phyloP scores from a whole-genome alignment of 2,113 vertebrate species.

The Felis chaus region DNA sequence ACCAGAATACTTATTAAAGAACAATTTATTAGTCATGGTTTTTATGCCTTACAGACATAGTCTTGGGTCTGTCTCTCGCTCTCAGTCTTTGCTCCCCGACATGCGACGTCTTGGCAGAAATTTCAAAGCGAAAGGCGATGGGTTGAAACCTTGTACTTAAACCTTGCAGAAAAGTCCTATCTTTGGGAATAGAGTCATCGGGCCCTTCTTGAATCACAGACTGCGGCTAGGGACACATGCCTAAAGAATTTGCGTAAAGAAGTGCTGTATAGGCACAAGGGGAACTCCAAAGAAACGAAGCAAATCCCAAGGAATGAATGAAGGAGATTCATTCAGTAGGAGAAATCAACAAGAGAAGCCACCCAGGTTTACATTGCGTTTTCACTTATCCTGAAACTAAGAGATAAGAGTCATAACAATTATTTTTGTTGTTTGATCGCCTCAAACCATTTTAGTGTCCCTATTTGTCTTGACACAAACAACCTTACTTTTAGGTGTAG shows the following conservation, averaged over 20 bases:
- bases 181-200: not conserved
- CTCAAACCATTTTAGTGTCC: not conserved
- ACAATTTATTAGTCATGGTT: not conserved
- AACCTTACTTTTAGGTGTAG: too few relatives aligned
- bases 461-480: not conserved
- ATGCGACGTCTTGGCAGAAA: not conserved
- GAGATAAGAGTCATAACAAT: not conserved
- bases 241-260: not conserved
- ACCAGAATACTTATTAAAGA: not conserved
- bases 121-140: not conserved
- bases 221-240: not conserved
- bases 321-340: not conserved
- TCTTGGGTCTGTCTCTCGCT: not conserved
- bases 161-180: slow-evolving; percentile 17
- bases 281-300: not conserved
- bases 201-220: slow-evolving; percentile 2
- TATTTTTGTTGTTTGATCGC: not conserved
- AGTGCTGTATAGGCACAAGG: not conserved
- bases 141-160: not conserved
- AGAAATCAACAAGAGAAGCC: not conserved
- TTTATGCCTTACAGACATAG: not conserved
- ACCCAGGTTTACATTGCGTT: not conserved
- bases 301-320: not conserved
- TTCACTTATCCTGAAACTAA: not conserved
- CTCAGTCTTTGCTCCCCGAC: not conserved